phyloP scores from a whole-genome alignment of 2,888 invertebrate genomes.

The Sympetrum striolatum region DNA sequence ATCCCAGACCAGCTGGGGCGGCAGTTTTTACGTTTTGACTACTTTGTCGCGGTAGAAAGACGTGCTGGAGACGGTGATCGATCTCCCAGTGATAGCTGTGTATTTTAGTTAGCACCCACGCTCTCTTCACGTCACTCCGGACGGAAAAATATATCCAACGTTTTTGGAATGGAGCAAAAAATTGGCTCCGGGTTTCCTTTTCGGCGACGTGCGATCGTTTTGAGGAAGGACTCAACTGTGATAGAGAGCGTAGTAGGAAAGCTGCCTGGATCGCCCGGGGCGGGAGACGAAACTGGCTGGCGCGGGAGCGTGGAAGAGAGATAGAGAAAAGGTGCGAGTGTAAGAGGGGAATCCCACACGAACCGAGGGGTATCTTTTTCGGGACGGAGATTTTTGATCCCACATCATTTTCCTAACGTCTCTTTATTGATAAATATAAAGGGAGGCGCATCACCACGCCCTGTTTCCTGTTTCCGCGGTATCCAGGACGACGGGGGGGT shows the following conservation, averaged over 20 bases:
- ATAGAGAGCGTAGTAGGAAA: not conserved
- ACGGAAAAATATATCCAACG: not conserved
- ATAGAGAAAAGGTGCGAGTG: not conserved
- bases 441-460: not conserved
- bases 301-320: not conserved
- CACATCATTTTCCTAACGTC: too few species aligned
- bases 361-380: too few species aligned
- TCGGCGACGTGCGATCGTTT: not conserved
- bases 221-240: conserved; percentile 20
- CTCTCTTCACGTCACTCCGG: not conserved
- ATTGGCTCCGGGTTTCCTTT: not conserved
- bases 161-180: not conserved
- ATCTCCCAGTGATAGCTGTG: not conserved
- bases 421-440: too few species aligned
- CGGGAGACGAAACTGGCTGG: conserved; percentile 13
- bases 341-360: not conserved
- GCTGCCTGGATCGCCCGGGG: not conserved
- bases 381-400: too few species aligned
- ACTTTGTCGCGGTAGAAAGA: not conserved
- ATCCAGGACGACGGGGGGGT: not conserved
- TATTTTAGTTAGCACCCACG: not conserved
- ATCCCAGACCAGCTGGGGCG: not conserved
- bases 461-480: not conserved
- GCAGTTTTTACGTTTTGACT: not conserved
- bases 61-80: not conserved